Base-by-base conservation (phyloP, 2,797 vertebrate species). In the Myotis findleyi region DNA sequence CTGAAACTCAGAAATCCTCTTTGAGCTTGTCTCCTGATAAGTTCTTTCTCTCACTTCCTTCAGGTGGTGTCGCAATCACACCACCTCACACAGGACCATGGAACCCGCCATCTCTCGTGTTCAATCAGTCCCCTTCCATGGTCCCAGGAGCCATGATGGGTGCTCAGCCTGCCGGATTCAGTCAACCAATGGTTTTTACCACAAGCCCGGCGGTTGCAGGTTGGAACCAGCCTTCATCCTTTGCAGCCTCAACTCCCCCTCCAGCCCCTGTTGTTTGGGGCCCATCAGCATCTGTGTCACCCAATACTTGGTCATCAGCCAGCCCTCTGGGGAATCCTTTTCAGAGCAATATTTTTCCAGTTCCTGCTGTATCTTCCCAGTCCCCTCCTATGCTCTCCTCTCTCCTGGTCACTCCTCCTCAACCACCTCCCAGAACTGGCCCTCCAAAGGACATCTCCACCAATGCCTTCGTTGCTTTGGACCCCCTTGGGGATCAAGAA, bases 401-500 rank as follows among this genome's bases (percentile, higher is more conserved):
- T 89, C 92, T 77, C 57, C 30, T 98, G 51, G 1, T 80, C 64
- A 36, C 95, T 5, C 98, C 99, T 9, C 98, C 99, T 10, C 99
- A 99, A 83, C 99, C 99, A 6, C 99, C 99, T 84, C 99, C 99
- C 1, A 98, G 99, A 97, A 76, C 97, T 86, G 79, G 96, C 16
- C 92, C 91, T 66, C 97, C 96, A 23, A 99, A 99, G 94, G 99
- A 99, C 89, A 94, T 98, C 6, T 96, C 98, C 23, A 99, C 98
- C 41, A 99, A 98, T 97, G 99, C 99, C 88, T 99, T 99, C 97
- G 99, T 98, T 53, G 98, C 98, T 94, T 98, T 99, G 98, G 99
- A 99, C 97, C 99, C 99, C 1, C 99, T 99, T 9, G 99, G 99
- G 9, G 99, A 99, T 73, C 99, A 98, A 97, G 99, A 99, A 96